Conservation (phyloP, 2,797 vertebrate genomes). For the Acropternis orthonyx region DNA sequence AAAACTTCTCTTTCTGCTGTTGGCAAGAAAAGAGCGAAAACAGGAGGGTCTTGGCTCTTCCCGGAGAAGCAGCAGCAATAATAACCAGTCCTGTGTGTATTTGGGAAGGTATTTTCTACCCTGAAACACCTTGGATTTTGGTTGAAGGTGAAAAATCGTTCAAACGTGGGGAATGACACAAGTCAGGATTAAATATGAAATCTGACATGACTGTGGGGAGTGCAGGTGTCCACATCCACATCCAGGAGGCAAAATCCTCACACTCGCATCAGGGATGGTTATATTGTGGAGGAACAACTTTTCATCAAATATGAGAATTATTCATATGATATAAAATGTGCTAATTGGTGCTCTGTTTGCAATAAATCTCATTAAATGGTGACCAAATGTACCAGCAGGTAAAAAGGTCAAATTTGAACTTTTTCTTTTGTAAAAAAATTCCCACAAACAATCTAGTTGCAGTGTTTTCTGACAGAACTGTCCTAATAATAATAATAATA, state of each 20-base stretch:
- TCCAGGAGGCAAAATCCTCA: not conserved
- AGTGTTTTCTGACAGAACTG: not conserved
- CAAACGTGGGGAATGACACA: fast-evolving
- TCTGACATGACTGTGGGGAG: not conserved
- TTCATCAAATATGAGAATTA: not conserved
- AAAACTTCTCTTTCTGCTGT: not conserved
- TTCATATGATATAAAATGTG: fast-evolving
- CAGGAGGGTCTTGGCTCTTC: not conserved
- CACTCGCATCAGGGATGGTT: fast-evolving
- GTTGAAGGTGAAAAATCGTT: not conserved
- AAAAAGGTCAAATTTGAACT: not conserved
- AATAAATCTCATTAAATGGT: not conserved
- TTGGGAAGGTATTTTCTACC: not conserved
- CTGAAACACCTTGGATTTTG: not conserved
- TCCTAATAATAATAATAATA: not conserved
- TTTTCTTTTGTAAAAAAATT: not conserved
- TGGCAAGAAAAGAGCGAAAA: not conserved
- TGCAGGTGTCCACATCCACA: fast-evolving
- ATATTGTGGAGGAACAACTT: not conserved
- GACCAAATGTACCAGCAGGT: not conserved
- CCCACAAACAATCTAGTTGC: not conserved
- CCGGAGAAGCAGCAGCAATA: not conserved
- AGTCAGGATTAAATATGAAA: not conserved
- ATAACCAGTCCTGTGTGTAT: fast-evolving
- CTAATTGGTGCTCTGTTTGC: not conserved